A percentile compares a stretch with the other conserved stretches of the same genome.
phyloP scores from a whole-genome alignment of 2,113 vertebrate genomes.

The Lutjanus erythropterus region DNA sequence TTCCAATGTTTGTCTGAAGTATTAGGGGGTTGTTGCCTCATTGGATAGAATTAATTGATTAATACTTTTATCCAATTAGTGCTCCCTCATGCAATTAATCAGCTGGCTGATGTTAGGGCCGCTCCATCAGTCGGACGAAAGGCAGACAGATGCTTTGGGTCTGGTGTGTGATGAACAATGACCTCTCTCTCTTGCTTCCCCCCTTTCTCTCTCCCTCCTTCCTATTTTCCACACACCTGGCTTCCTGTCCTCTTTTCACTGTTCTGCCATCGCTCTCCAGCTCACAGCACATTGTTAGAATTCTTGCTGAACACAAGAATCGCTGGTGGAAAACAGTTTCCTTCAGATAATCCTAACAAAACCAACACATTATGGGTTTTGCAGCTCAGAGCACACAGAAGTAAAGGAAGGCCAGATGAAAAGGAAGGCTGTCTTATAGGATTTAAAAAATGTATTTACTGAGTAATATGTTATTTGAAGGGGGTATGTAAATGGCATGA shows the following conservation, averaged over 20 bases:
- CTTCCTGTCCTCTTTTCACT: constrained; percentile 53
- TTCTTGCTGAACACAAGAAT: constrained; percentile 64
- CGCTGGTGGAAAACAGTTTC: constrained; percentile 42
- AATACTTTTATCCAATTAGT: constrained; percentile 87
- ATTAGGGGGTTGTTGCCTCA: constrained; percentile 80
- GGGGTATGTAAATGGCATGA: too few relatives aligned
- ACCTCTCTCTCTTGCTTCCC: constrained; percentile 33
- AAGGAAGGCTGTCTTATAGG: too few relatives aligned
- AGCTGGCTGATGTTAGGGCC: constrained; percentile 74
- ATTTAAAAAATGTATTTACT: too few relatives aligned
- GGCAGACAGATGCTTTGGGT: constrained; percentile 75
- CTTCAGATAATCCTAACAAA: constrained; percentile 41
- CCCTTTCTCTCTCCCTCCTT: constrained; percentile 2
- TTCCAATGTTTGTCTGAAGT: constrained; percentile 82
- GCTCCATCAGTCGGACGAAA: constrained; percentile 71
- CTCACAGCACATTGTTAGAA: constrained; percentile 57
- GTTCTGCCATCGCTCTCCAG: constrained; percentile 50
- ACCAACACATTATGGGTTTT: constrained; percentile 15
- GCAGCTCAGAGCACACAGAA: neutral
- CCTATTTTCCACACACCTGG: constrained; percentile 62
- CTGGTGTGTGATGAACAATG: constrained; percentile 73
- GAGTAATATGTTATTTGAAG: too few relatives aligned
- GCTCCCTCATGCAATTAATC: constrained; percentile 87
- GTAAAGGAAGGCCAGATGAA: neutral
- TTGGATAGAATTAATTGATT: constrained; percentile 86